Conservation (phyloP, 2,797 vertebrate species). For the Tachyglossus aculeatus region DNA sequence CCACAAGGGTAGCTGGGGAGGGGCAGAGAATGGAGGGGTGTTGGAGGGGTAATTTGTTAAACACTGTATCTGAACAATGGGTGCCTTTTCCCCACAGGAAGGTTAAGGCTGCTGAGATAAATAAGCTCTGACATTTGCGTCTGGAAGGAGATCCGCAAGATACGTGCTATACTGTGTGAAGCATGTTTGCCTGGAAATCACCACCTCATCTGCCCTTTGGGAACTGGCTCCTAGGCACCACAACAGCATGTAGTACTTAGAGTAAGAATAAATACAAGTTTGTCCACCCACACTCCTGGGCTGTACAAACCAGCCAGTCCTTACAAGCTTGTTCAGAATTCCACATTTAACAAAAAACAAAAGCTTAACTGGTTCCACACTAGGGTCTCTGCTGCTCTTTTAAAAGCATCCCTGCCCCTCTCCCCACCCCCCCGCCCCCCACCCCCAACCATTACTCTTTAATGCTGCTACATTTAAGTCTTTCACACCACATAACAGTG, state of each 20-base stretch:
- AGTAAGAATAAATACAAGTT: conserved; percentile 31
- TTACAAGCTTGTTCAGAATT: conserved; percentile 49
- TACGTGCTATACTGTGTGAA: not conserved
- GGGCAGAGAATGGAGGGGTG: not conserved
- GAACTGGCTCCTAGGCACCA: conserved; percentile 16
- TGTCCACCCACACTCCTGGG: not conserved
- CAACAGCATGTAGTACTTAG: conserved; percentile 1
- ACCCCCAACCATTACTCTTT: conserved; percentile 46
- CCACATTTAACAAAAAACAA: conserved; percentile 56
- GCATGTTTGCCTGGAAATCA: conserved; percentile 15
- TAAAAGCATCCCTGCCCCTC: conserved; percentile 34
- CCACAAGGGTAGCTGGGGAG: conserved; percentile 44
- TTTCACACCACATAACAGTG: conserved; percentile 74
- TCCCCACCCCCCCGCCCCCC: conserved; percentile 15
- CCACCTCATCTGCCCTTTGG: conserved; percentile 2
- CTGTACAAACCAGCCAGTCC: conserved; percentile 21
- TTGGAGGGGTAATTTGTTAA: not conserved
- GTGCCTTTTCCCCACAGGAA: not conserved
- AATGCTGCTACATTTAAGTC: conserved; percentile 73
- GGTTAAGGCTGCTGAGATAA: conserved; percentile 13
- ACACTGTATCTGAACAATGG: conserved; percentile 18
- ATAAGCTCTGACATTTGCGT: not conserved
- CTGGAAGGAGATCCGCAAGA: conserved; percentile 42
- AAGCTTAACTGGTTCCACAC: conserved; percentile 54
- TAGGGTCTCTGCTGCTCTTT: conserved; percentile 34